Evolutionary conservation across 2,113 vertebrate genomes (phyloP), one percentile per base, ranked within the genome.

Genomic region (Narcine bancroftii): DNA sequence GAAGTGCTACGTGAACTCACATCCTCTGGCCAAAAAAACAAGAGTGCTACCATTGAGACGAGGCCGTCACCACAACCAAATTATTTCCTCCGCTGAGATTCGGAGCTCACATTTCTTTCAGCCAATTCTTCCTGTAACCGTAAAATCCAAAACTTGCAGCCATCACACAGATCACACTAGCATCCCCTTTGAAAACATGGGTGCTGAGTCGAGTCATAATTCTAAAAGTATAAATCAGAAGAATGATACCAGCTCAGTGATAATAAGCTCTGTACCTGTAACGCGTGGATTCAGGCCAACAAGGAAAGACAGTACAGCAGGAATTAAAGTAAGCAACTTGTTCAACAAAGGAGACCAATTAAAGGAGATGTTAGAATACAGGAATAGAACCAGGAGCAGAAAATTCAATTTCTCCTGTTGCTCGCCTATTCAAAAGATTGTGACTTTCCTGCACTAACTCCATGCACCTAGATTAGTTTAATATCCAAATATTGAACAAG

Each of bases 251-350:
- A 10, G 50, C 3, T 33, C 26, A 56, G 53, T 87, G 15, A 87
- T 53, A 21, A 85, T 60, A 26, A 66, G 53, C 71, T 93, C 75
- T 93, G n/a, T 97, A 98, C 98, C 98, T 96, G 98, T 97, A 94
- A 97, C 69, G 17, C 94, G 95, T 72, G 97, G 97, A 6, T 94
- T 96, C 72, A 96, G 92, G 93, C 95, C 94, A 92, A 99, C 94
- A 4, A 95, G 94, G 29, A 96, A 95, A 0, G 97, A 96, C 87
- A 99, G 95, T 29, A 93, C 93, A 0, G 97, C 96, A 76, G 98
- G 98, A 36, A 98, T 94, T 1, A 93, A n/a, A 93, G 47, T 99
- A 99, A 13, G 95, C 95, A 66, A 96, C 95, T 98, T 99, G 95
- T 92, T 92, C 93, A 93, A 3, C 11, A 81, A 94, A 92, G 93